phyloP scores from a whole-genome alignment of 2,797 vertebrate species.

The Varecia variegata region DNA sequence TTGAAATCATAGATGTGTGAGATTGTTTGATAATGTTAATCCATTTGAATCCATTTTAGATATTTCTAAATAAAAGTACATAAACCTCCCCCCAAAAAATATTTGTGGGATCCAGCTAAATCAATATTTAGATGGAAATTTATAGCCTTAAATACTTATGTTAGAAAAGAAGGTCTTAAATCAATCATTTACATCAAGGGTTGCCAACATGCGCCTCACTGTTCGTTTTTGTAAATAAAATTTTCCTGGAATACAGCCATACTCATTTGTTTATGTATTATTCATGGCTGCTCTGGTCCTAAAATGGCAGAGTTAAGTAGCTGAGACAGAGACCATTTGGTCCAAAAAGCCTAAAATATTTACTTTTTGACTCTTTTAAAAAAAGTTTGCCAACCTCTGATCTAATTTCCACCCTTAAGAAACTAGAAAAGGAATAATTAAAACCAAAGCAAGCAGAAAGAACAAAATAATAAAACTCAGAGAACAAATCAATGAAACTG shows the following conservation, averaged over 20 bases:
- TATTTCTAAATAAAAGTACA: constrained; percentile 73
- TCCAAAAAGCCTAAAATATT: background rate
- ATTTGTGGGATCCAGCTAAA: background rate
- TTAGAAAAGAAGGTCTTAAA: background rate
- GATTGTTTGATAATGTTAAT: constrained; percentile 94
- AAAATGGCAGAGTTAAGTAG: background rate
- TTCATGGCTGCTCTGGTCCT: background rate
- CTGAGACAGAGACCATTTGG: background rate
- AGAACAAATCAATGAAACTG: background rate
- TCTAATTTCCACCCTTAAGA: background rate
- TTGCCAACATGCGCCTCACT: background rate
- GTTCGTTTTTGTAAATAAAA: background rate
- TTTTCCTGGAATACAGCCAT: background rate
- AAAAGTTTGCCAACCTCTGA: background rate
- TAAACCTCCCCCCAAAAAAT: background rate
- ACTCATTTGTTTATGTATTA: background rate
- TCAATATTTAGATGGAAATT: background rate
- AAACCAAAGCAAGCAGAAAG: background rate
- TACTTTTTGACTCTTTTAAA: background rate
- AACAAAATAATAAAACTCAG: background rate
- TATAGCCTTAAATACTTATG: background rate
- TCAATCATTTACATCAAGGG: background rate
- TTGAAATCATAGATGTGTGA: constrained; percentile 92
- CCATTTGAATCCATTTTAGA: constrained; percentile 92
- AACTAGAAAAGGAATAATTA: background rate